Base-by-base conservation (phyloP, 1,140 invertebrate species). In the Tetramorium alpestre region DNA sequence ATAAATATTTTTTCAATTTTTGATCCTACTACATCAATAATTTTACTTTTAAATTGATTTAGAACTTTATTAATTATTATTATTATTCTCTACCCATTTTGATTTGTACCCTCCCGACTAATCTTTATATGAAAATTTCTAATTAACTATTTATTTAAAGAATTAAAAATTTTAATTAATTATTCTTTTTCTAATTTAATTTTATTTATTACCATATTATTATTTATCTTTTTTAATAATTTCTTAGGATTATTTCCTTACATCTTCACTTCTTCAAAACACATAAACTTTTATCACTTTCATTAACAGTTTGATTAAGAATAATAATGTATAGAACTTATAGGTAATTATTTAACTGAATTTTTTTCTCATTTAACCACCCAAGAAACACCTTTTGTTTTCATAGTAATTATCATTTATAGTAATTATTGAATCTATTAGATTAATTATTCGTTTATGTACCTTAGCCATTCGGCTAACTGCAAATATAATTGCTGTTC, bases 401-500 rank as follows among this genome's bases (percentile, higher is more conserved):
- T 67, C 96, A 97, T 22, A 22, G 22, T 22, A 22, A 22, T 22
- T 95, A 95, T 94, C 87, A 96, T 96, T 95, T 97, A 97, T 96
- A 97, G 95, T 96, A 54, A 89, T 96, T 90, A 96, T 96, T 96
- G 95, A 96, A 96, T 94, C 95, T 73, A 96, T 96, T 94, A 96
- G 49, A 18, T 2, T 51, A 5, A 18, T 51, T 5, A 51, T 51
- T 18, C 49, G 16, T 0, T 16, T 16, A 10, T 91, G 95, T 92
- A 97, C 96, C 2, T 94, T 97, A 95, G 95, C 96, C 47, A 95
- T 97, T 72, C 97, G 97, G 85, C 92, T 97, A 95, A 95, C 96
- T 13, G 97, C 97, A 56, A 97, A 97, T 96, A 97, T 97, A 96
- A 97, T 97, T 95, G 96, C 97, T 16, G 97, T 0, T 22, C 22